These are phyloP conservation scores for Ctenicera cuprea DNA, from an alignment of 2,888 invertebrate genomes.

Conservation along the genomic window DNA sequence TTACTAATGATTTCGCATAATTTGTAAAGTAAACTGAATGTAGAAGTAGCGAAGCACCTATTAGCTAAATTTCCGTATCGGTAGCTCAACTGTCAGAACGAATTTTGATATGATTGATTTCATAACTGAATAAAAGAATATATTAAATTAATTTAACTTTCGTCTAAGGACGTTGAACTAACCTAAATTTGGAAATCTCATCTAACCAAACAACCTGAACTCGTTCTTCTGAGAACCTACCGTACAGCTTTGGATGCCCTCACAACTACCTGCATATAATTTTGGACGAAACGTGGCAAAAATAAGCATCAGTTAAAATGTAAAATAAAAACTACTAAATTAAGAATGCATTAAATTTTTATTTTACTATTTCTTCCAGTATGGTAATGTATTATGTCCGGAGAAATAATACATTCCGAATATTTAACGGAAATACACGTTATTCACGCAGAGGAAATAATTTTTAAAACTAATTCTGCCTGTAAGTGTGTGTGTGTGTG, in stretches of 20 bases:
- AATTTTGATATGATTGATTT: constrained; percentile 31
- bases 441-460: too few relatives aligned
- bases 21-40: not conserved
- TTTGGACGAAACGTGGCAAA: not conserved
- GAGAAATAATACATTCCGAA: too few relatives aligned
- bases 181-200: constrained; percentile 35
- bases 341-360: too few relatives aligned
- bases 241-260: not conserved
- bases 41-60: constrained; percentile 8
- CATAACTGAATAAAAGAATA: constrained; percentile 10
- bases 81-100: constrained; percentile 34
- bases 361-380: too few relatives aligned
- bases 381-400: too few relatives aligned
- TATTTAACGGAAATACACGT: too few relatives aligned
- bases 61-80: constrained; percentile 27
- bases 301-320: not conserved
- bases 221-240: constrained; percentile 7
- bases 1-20: constrained; percentile 18
- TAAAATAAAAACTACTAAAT: not conserved
- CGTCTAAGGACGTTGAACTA: constrained; percentile 40
- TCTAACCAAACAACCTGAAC: constrained; percentile 20
- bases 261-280: constrained; percentile 5
- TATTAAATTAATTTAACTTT: constrained; percentile 38
- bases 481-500: too few relatives aligned
- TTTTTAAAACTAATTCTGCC: too few relatives aligned